Percentiles rank a stretch among this genome's conserved stretches.
phyloP scores from a whole-genome alignment of 1,140 invertebrate species.

The Ridgeia piscesae region DNA sequence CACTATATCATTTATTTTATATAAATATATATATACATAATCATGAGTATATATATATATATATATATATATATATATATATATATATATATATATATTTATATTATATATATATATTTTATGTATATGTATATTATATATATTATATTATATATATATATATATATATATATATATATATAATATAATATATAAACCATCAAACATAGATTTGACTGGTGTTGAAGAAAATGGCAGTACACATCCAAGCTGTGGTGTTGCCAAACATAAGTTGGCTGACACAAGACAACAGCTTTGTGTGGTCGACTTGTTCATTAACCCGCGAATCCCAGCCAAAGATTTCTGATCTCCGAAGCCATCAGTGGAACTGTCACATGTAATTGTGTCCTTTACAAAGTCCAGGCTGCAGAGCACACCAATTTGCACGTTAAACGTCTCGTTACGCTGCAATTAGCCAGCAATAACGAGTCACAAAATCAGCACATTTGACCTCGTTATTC shows the following conservation, averaged over 20 bases:
- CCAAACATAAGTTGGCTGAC: background rate
- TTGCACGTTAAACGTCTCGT: background rate
- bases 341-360: background rate
- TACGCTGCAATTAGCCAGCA: background rate
- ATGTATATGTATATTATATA: no score
- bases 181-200: no score
- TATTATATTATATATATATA: background rate
- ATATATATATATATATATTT: no score
- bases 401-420: background rate
- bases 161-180: no score
- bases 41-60: no score
- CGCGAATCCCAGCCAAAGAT: background rate
- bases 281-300: background rate
- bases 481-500: constrained; percentile 1
- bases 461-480: background rate
- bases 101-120: no score
- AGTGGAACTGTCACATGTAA: background rate
- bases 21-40: no score
- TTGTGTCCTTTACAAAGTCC: background rate
- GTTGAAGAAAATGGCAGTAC: background rate
- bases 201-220: background rate
- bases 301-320: background rate
- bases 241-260: background rate
- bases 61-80: no score
- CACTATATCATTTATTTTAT: no score